A percentile compares a stretch with the other conserved stretches of the same genome.
Evolutionary conservation across 2,113 vertebrate species (phyloP).

Genomic region (Tachysurus vachellii): DNA sequence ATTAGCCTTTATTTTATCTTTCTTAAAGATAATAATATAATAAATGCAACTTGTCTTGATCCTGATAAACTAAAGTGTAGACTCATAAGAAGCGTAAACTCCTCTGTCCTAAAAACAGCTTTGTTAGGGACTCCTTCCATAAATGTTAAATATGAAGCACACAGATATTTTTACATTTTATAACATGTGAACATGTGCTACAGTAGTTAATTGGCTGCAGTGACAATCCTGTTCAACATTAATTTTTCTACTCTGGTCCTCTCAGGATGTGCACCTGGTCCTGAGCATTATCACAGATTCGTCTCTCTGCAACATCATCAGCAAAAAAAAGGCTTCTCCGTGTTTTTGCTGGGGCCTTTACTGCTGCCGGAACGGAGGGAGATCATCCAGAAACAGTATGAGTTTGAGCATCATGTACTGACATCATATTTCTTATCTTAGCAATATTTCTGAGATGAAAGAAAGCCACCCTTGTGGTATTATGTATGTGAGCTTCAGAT

Average conservation of each 20-base stretch:
- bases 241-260: no score
- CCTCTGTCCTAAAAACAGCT: background rate
- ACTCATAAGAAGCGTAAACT: background rate
- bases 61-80: background rate
- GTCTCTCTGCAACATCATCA: slow-evolving; percentile 67
- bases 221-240: no score
- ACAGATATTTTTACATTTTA: background rate
- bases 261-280: slow-evolving; percentile 80
- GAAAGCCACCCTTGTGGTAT: no score
- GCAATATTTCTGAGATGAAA: no score
- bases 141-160: background rate
- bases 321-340: slow-evolving; percentile 62
- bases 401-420: no score
- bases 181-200: no score
- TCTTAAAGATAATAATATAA: no score
- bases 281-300: slow-evolving; percentile 73
- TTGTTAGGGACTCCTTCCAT: background rate
- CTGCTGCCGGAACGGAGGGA: slow-evolving; percentile 71
- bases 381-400: slow-evolving; percentile 79
- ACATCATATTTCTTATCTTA: no score
- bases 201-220: background rate
- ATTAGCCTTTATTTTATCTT: no score
- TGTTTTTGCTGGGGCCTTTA: slow-evolving; percentile 74
- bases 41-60: no score
- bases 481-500: no score